Conservation (phyloP, 2,888 invertebrate genomes). For the Dugesia japonica region DNA sequence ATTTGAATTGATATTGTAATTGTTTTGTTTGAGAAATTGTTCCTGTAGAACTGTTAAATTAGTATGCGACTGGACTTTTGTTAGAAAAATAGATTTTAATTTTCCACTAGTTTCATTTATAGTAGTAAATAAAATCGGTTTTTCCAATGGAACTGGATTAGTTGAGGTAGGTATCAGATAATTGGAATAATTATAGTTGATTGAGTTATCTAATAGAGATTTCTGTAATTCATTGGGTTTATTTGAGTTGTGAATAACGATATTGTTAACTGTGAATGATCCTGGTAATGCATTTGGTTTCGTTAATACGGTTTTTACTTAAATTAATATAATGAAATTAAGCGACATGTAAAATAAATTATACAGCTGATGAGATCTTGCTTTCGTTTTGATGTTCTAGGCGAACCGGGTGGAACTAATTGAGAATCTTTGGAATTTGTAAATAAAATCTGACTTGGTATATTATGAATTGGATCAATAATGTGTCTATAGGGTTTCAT, state of each 20-base stretch:
- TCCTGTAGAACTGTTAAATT: neutral
- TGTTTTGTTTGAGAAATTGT: neutral
- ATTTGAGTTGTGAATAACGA: neutral
- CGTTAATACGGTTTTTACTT: neutral
- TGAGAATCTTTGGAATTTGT: neutral
- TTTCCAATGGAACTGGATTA: neutral
- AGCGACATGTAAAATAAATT: neutral
- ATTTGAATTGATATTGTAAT: neutral
- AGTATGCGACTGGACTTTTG: neutral
- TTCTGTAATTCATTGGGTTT: neutral
- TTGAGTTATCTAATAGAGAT: neutral
- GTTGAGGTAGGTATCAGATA: slow-evolving; percentile 5
- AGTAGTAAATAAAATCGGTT: neutral
- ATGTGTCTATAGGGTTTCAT: neutral
- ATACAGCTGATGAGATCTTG: slow-evolving; percentile 23
- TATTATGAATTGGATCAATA: neutral
- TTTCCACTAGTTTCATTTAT: neutral
- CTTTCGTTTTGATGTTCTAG: slow-evolving; percentile 25
- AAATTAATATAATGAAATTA: neutral
- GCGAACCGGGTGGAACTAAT: neutral
- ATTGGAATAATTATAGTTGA: neutral
- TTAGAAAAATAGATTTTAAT: neutral
- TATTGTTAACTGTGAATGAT: neutral
- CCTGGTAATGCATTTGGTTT: neutral
- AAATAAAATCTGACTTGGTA: neutral